A percentile compares a stretch with the other conserved stretches of the same genome.
Conservation (phyloP, 2,888 invertebrate genomes). For the Eueremaeus valkanovi region DNA sequence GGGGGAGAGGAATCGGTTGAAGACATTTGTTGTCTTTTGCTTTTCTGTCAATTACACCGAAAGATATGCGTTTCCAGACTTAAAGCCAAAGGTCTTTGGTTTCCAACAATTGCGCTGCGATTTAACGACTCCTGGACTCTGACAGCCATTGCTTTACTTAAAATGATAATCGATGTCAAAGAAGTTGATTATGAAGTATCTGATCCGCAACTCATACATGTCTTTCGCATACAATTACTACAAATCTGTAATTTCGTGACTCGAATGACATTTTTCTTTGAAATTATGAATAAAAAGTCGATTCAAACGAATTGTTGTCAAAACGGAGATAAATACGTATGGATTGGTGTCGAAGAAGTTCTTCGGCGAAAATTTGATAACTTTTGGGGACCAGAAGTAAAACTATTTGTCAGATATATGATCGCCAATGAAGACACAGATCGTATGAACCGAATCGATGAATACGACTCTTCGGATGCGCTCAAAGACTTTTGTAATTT, state of each 20-base stretch:
- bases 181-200: too few species aligned
- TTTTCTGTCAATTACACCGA: too few species aligned
- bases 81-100: too few species aligned
- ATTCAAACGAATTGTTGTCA: slow-evolving; percentile 27
- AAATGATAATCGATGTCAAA: too few species aligned
- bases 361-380: background rate
- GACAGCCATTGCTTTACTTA: too few species aligned
- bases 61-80: too few species aligned
- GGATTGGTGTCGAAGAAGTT: slow-evolving; percentile 23
- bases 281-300: slow-evolving; percentile 23
- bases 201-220: slow-evolving; percentile 34
- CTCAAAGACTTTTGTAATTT: background rate
- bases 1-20: too few species aligned
- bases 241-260: slow-evolving; percentile 34
- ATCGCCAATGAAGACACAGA: background rate
- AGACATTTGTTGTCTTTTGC: too few species aligned
- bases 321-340: background rate
- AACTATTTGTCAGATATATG: slow-evolving; percentile 7
- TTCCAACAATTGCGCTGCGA: too few species aligned
- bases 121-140: background rate
- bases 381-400: slow-evolving; percentile 40
- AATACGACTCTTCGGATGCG: background rate
- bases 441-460: background rate
- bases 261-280: slow-evolving; percentile 33
- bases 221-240: slow-evolving; percentile 37